Evolutionary conservation across 2,797 vertebrate species (phyloP).

Genomic region (Podarcis lilfordi): DNA sequence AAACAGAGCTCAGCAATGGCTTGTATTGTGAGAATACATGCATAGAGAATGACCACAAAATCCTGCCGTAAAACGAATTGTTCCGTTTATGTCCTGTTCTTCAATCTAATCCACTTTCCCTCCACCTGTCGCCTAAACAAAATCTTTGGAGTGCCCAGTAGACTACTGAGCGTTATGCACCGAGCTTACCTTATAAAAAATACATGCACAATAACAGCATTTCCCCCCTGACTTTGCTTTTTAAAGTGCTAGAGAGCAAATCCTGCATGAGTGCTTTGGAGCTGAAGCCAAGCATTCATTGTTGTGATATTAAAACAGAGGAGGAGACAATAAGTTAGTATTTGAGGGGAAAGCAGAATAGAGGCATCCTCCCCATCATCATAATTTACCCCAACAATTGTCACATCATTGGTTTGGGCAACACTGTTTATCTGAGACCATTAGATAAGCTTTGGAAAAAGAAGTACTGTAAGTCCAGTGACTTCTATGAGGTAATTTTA

Average conservation of each 20-base stretch:
- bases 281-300: not conserved
- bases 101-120: conserved; percentile 8
- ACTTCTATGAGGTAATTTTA: not conserved
- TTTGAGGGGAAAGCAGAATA: not conserved
- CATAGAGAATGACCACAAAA: not conserved
- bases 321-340: conserved; percentile 1
- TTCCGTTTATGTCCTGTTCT: conserved; percentile 33
- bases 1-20: conserved; percentile 37
- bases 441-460: not conserved
- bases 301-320: conserved; percentile 1
- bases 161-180: conserved; percentile 5
- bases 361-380: not conserved
- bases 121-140: not conserved
- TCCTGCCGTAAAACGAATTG: conserved; percentile 32
- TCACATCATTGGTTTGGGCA: accelerated
- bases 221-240: conserved; percentile 40
- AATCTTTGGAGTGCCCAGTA: not conserved
- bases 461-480: not conserved
- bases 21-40: conserved; percentile 44
- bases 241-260: conserved; percentile 36
- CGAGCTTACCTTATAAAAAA: conserved; percentile 64
- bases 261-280: conserved; percentile 27
- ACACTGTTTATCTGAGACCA: not conserved
- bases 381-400: not conserved
- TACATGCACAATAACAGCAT: conserved; percentile 45